Evolutionary conservation across 2,113 vertebrate species (phyloP), one percentile per base, ranked within the genome.

Genomic region (Anhinga anhinga): DNA sequence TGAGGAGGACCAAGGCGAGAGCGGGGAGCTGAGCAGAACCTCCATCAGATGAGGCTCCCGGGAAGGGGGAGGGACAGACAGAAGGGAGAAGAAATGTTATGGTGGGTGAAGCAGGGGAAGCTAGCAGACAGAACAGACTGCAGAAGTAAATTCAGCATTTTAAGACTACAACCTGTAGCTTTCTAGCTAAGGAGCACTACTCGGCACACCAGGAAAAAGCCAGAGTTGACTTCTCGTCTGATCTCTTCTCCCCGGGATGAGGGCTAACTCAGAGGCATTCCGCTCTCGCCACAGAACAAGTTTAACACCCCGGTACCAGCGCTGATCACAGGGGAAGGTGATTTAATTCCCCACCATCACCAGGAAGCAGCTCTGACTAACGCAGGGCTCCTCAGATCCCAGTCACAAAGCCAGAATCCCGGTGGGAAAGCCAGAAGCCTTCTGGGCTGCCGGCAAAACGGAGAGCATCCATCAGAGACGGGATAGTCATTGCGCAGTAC

Each of bases 261-360:
- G 70, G 27, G n/a, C 34, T 36, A 82, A 61, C 83, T 69, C 61
- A 14, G 50, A 88, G 52, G 86, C 82, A 69, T 8, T 67, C 2
- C 1, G 65, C 44, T 61, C 76, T 84, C 40, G 7, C 74, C 91
- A 77, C 95, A 93, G 45, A 97, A 95, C 70, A 44, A 82, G 86
- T 82, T 82, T 42, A 85, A 89, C 91, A 86, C 66, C 86, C 66
- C 11, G 2, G 74, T 8, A 40, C 70, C 62, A 58, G 80, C 1
- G 4, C 65, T 89, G 38, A 84, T 94, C 86, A 85, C 52, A 85
- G 67, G n/a, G 61, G 30, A 94, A 82, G 70, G 52, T 10, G 20
- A 73, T 11, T 79, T 71, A 79, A 82, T 34, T 79, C 11, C 2
- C 61, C 44, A 2, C 58, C 71, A 1, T 40, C 50, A 27, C 25